These are phyloP conservation scores for Microtus montanus DNA, from an alignment of 2,113 vertebrate species.

Conservation along the genomic window DNA sequence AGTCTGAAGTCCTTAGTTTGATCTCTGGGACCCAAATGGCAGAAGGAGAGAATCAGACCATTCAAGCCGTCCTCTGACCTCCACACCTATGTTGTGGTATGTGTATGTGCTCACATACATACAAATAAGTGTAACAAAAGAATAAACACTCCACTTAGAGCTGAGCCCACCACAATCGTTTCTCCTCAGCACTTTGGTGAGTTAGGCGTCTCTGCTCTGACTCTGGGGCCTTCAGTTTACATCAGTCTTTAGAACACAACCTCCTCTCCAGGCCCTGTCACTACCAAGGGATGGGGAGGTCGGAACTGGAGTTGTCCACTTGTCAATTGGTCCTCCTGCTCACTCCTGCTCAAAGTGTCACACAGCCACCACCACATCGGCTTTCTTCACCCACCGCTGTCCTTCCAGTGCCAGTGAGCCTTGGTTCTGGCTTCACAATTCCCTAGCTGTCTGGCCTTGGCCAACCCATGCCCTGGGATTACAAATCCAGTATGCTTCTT, in stretches of 20 bases:
- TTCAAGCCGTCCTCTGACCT: background rate
- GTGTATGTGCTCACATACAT: background rate
- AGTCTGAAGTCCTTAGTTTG: background rate
- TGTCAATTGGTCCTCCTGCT: background rate
- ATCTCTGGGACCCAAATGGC: background rate
- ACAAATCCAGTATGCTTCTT: constrained; percentile 36
- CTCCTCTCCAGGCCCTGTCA: constrained; percentile 17
- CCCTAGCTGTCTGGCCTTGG: constrained; percentile 35
- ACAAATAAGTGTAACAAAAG: too few species aligned
- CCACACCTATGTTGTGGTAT: background rate
- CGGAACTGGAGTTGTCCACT: background rate
- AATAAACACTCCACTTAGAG: background rate
- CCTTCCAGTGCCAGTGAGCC: constrained; percentile 38
- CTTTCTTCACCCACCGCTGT: background rate
- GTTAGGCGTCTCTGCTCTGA: background rate
- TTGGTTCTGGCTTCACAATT: constrained; percentile 41
- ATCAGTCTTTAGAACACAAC: constrained; percentile 79
- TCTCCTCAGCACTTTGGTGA: background rate
- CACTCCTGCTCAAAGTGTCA: background rate
- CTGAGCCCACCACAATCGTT: background rate
- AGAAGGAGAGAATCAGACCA: background rate
- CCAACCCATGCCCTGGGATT: background rate
- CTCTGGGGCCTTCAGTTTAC: constrained; percentile 61
- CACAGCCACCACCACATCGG: background rate
- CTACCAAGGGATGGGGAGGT: constrained; percentile 64